These are phyloP conservation scores for Thereva unica DNA, from an alignment of 2,888 invertebrate species.

Conservation along the genomic window DNA sequence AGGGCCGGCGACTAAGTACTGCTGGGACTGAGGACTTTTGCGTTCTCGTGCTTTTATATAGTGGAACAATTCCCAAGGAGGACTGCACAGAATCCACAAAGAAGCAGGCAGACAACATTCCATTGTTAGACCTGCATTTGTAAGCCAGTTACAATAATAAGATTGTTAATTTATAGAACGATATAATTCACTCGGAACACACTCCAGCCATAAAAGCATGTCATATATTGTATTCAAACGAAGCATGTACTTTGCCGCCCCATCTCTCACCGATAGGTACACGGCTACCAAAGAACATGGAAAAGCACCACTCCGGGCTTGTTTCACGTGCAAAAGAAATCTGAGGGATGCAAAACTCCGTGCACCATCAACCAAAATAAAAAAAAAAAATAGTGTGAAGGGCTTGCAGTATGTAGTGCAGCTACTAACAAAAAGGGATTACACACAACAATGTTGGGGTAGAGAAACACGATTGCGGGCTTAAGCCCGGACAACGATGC, in stretches of 20 bases:
- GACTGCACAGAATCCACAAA: constrained; percentile 2
- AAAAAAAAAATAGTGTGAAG: neutral
- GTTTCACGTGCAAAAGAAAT: constrained; percentile 19
- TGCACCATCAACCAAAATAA: constrained; percentile 24
- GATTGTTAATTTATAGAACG: constrained; percentile 30
- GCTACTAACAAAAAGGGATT: constrained; percentile 11
- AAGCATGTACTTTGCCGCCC: neutral
- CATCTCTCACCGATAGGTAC: neutral
- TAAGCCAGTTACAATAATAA: constrained; percentile 32
- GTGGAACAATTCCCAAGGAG: neutral
- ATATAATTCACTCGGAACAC: constrained; percentile 18
- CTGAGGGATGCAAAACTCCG: constrained; percentile 21
- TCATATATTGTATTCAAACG: constrained; percentile 23
- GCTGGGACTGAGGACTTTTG: neutral
- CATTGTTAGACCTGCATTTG: constrained; percentile 2
- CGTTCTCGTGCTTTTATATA: neutral
- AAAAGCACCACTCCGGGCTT: neutral
- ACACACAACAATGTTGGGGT: constrained; percentile 12
- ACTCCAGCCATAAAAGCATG: constrained; percentile 15
- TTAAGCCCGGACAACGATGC: constrained; percentile 18
- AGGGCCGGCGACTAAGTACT: neutral
- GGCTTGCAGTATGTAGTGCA: constrained; percentile 7
- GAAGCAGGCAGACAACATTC: constrained; percentile 7
- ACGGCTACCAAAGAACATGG: neutral
- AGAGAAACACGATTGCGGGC: constrained; percentile 14